Evolutionary conservation across 2,888 invertebrate species (phyloP), one percentile per base, ranked within the genome.

Genomic region (Parnassius mnemosyne): DNA sequence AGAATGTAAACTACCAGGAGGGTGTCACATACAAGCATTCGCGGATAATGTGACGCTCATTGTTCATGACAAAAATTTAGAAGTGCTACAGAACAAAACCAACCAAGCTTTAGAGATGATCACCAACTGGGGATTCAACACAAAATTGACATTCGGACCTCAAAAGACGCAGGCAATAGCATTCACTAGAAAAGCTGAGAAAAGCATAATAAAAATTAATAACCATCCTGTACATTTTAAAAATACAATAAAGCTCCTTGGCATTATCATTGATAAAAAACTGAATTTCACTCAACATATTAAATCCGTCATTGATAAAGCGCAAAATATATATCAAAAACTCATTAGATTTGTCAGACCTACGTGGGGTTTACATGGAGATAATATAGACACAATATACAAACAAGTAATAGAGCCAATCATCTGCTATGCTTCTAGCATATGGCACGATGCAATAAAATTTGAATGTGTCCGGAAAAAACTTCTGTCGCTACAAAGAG

Each of bases 31-130:
- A 11, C 52, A 52, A 11, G 52, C 52, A 9, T 41, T 52, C 12
- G 52, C 52, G 1, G 71, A 70, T 10, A 69, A 73, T 16, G 63
- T 72, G 5, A 52, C 71, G 0, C 63, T 70, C 0, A 57, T 70
- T 0, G 53, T 47, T 1, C n/a, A 51, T 1, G 51, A 60, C 1
- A 53, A 58, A n/a, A 46, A 44, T 0, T 2, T 16, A 1, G 1
- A 2, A 3, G 9, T 43, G 0, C 43, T 68, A 1, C 51, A 65
- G n/a, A 20, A 1, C 0, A 53, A 2, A 16, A 52, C 50, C 2
- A 66, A 65, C 9, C 3, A 10, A 0, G 61, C 64, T 3, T 51
- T 66, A 0, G 20, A 55, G 1, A 11, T 1, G 1, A 60, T 60
- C 0, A n/a, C 25, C 9, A 3, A 50, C 1, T 68, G 66, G 67